Evolutionary conservation across 2,113 vertebrate species (phyloP), one percentile per base, ranked within the genome.

Genomic region (Eretmochelys imbricata): DNA sequence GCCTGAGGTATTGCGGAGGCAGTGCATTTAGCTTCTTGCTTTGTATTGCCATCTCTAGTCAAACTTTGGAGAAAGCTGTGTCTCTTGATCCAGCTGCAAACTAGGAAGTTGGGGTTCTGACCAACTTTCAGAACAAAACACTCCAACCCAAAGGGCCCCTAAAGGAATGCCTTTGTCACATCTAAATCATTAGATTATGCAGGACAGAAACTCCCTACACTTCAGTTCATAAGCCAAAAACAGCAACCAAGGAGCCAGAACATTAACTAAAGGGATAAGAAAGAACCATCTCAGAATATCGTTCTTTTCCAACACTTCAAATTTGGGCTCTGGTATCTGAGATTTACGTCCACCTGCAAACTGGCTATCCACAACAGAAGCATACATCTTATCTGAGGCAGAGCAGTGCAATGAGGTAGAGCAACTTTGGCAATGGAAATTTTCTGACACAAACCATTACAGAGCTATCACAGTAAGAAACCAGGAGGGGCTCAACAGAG

Each of bases 361-460:
- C 0, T 69, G 29, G 88, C 11, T 12, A 62, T 19, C 50, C 35
- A 92, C 69, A 88, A 57, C 38, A 89, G 88, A 93, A 76, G 5
- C 17, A 69, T 1, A 0, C 6, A 50, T 89, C 88, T 4, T 13
- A 31, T 89, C 42, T 96, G 19, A 72, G 89, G 78, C 59, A 88
- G 90, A 85, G 94, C n/a, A 57, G 13, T 38, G 57, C 24, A 42
- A 42, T 96, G 19, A 72, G 89, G 78, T 69, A 88, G 90, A 85
- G 94, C n/a, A 29, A n/a, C 27, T 17, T 38, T 16, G 53, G 57
- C 53, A 90, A 12, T 82, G 86, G 76, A 4, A 62, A 89, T 59
- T 69, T 82, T 86, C 27, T 84, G 62, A 92, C 19, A 91, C 13
- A 92, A 31, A 91, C 62, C 31, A 93, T 42, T 62, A 8, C 48